A percentile compares a stretch with the other conserved stretches of the same genome.
phyloP scores from a whole-genome alignment of 2,888 invertebrate genomes.

The Pollenia griseotomentosa region DNA sequence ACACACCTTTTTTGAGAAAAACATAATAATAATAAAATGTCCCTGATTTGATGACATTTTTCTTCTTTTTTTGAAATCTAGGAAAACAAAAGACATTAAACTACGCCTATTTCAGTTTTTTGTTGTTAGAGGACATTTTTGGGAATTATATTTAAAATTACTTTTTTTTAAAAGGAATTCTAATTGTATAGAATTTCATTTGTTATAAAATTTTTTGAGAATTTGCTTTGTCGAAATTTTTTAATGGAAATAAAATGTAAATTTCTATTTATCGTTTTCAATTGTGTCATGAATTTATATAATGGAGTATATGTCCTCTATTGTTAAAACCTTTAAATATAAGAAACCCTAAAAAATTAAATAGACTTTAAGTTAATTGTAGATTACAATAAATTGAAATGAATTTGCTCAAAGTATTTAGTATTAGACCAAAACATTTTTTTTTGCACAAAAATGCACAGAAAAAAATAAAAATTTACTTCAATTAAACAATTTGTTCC shows the following conservation, averaged over 20 bases:
- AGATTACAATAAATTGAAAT: no score
- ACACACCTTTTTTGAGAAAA: conserved; percentile 51
- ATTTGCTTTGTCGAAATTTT: neutral
- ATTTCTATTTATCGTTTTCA: no score
- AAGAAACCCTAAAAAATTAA: no score
- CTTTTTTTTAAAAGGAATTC: conserved; percentile 15
- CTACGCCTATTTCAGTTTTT: conserved; percentile 40
- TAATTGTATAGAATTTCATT: conserved; percentile 53
- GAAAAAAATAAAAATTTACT: no score
- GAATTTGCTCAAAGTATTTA: no score
- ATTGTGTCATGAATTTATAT: no score
- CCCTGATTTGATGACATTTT: conserved; percentile 46
- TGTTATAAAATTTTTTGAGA: neutral
- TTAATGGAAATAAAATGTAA: neutral
- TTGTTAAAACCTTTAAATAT: no score
- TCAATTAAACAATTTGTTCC: no score
- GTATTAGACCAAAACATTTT: no score
- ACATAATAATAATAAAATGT: conserved; percentile 17
- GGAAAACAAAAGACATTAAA: conserved; percentile 8
- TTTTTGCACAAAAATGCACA: no score
- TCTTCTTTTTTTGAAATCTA: neutral
- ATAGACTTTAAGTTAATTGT: no score
- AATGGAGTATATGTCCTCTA: no score
- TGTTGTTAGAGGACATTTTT: conserved; percentile 22
- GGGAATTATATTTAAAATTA: neutral